phyloP scores from a whole-genome alignment of 1,140 invertebrate genomes.

The Tetraneura akinire region DNA sequence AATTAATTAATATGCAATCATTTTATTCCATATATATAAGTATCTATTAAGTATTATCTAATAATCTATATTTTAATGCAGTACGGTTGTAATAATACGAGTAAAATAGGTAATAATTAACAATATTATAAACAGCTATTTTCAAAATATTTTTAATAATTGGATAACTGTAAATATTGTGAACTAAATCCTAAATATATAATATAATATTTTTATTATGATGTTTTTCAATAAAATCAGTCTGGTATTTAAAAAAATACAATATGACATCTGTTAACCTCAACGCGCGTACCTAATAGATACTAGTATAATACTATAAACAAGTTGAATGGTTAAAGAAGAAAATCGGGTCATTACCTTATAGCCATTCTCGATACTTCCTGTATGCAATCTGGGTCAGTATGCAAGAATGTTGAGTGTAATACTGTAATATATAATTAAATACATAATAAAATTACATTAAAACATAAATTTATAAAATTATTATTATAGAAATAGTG shows the following conservation, averaged over 20 bases:
- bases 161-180: too few species aligned
- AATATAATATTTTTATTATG: too few species aligned
- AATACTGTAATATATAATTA: slow-evolving; percentile 47
- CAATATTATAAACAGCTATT: too few species aligned
- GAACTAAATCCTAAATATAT: not conserved
- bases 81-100: too few species aligned
- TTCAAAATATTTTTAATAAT: too few species aligned
- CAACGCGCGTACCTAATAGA: slow-evolving; percentile 5
- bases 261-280: slow-evolving; percentile 34
- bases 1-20: too few species aligned
- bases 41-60: too few species aligned
- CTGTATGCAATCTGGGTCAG: slow-evolving; percentile 46
- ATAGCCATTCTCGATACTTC: slow-evolving; percentile 48
- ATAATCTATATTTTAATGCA: too few species aligned
- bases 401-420: slow-evolving; percentile 37
- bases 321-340: slow-evolving; percentile 25
- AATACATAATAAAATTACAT: slow-evolving; percentile 28
- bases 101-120: too few species aligned
- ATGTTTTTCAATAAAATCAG: not conserved
- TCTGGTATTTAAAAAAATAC: slow-evolving; percentile 34
- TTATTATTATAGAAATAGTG: too few species aligned
- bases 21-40: too few species aligned
- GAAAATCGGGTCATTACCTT: slow-evolving; percentile 49
- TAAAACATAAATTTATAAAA: slow-evolving; percentile 1
- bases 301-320: too few species aligned